A percentile compares a stretch with the other conserved stretches of the same genome.
These are phyloP conservation scores for Xestia xanthographa DNA, from an alignment of 2,888 invertebrate genomes.

Conservation along the genomic window DNA sequence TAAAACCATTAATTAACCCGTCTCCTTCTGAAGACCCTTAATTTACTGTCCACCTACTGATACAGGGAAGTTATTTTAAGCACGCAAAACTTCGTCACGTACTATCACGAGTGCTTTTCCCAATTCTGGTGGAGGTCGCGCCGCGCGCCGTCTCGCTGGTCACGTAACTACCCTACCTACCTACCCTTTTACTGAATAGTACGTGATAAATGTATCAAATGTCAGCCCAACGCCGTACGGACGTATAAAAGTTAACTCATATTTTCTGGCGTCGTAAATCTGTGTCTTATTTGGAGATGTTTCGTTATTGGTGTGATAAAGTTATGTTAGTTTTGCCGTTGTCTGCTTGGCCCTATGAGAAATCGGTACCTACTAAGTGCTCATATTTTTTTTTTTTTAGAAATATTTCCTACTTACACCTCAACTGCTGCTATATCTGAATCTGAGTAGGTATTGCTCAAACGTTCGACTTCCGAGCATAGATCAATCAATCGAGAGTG, in stretches of 20 bases:
- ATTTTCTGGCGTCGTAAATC: constrained; percentile 55
- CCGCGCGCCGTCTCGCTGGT: constrained; percentile 59
- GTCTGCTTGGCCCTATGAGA: background rate
- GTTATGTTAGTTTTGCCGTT: constrained; percentile 12
- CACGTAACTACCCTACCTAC: constrained; percentile 65
- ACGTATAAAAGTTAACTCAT: constrained; percentile 56
- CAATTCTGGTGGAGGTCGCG: constrained; percentile 66
- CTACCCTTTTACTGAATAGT: constrained; percentile 63
- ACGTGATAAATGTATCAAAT: constrained; percentile 66
- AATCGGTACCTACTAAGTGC: background rate
- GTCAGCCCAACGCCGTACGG: constrained; percentile 34
- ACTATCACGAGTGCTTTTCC: constrained; percentile 67
- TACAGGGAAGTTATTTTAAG: constrained; percentile 59
- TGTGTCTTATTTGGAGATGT: constrained; percentile 26
- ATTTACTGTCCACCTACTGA: constrained; percentile 34
- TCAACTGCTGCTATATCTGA: background rate
- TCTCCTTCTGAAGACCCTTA: constrained; percentile 24
- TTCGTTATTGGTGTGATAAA: constrained; percentile 34
- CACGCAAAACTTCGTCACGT: constrained; percentile 66
- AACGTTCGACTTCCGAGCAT: background rate
- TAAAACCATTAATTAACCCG: constrained; percentile 30
- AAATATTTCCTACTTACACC: background rate
- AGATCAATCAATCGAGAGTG: background rate
- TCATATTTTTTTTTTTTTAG: background rate
- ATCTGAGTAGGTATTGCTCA: background rate